These are phyloP conservation scores for Uloborus diversus DNA, from an alignment of 1,140 invertebrate genomes.

Conservation along the genomic window DNA sequence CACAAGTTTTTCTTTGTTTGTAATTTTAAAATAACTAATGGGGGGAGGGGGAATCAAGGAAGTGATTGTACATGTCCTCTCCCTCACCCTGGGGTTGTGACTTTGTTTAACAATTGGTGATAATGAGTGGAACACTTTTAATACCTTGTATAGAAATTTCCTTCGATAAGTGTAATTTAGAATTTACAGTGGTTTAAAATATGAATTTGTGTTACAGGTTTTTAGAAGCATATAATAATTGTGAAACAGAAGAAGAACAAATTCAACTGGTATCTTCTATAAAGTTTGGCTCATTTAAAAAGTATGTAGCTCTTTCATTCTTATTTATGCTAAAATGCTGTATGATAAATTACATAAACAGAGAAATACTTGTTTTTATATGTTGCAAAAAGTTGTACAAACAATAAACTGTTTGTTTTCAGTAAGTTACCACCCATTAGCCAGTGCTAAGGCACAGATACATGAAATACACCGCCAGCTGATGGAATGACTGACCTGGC, in stretches of 20 bases:
- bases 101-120: not conserved
- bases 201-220: slow-evolving; percentile 64
- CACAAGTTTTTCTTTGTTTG: too few relatives aligned
- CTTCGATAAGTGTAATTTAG: not conserved
- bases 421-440: too few relatives aligned
- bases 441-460: too few relatives aligned
- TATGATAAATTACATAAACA: not conserved
- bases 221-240: slow-evolving; percentile 66
- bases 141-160: not conserved
- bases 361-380: not conserved
- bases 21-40: not conserved
- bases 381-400: not conserved
- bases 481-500: too few relatives aligned
- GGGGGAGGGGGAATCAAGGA: not conserved
- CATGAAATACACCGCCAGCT: too few relatives aligned
- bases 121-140: not conserved
- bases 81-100: too few relatives aligned
- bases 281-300: slow-evolving; percentile 70
- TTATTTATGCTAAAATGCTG: not conserved
- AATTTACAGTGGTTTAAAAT: not conserved
- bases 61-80: too few relatives aligned
- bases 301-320: slow-evolving; percentile 1
- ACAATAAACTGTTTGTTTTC: too few relatives aligned
- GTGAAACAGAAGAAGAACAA: slow-evolving; percentile 69
- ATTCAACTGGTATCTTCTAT: slow-evolving; percentile 73